Base-by-base conservation (phyloP, 2,888 invertebrate genomes). In the Pseudoips prasinana region DNA sequence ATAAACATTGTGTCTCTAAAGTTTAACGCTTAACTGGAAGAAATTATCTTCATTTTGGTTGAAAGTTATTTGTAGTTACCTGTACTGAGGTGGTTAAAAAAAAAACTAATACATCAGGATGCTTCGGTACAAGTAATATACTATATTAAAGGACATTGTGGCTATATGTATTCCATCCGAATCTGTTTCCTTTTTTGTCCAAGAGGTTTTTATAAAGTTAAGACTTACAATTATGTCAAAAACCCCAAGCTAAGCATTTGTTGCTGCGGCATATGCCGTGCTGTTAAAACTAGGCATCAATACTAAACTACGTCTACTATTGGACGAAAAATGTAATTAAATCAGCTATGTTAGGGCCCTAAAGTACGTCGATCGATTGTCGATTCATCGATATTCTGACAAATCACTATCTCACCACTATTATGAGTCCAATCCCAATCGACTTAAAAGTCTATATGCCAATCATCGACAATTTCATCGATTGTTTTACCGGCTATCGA, bases 321-420 rank as follows among this genome's bases (percentile, higher is more conserved):
- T 86, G 87, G 86, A 86, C 86, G 86, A 86, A 83, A 80, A 66
- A 74, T 75, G 58, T 77, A 74, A 76, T 73, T 70, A 73, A 70
- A 58, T 69, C 59, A 66, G 67, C 77, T 76, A 80, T 71, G 59
- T 63, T 60, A 62, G 63, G 68, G 54, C 60, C 58, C 50, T 48
- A 46, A 54, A 65, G 61, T 47, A 64, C 58, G 67, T 72, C 78
- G 77, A 74, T 70, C 71, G 73, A 73, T 63, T 57, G 48, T 59
- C 60, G 62, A 55, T 53, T 45, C 37, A 52, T 42, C 37, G 47
- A 49, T 52, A 41, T 28, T 19, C 24, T 9, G 17, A 17, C 9
- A 23, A 3, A 18, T 18, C 6, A 3, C 6, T 18, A 3, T 20
- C 20, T 20, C 14, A 24, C 22, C n/a, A n/a, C n/a, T n/a, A n/a